These are phyloP conservation scores for Eulemur mongoz DNA, from an alignment of 2,797 vertebrate species.

Conservation along the genomic window DNA sequence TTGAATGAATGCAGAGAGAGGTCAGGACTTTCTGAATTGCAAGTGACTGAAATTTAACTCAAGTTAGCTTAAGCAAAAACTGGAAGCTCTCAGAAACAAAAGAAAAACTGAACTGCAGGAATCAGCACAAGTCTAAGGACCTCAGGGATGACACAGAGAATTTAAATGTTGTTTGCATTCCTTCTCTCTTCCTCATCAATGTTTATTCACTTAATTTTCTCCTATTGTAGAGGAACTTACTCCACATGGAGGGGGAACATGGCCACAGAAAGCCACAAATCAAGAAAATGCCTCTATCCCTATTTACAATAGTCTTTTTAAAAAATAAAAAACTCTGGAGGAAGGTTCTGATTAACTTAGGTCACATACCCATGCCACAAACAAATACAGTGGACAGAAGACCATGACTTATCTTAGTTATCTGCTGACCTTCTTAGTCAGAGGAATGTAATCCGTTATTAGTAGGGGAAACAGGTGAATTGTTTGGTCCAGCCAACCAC, in stretches of 20 bases:
- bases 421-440: not conserved
- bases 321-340: not conserved
- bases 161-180: not conserved
- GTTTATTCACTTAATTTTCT: slow-evolving; percentile 33
- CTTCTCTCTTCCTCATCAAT: not conserved
- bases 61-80: not conserved
- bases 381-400: not conserved
- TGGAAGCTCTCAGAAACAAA: not conserved
- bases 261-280: not conserved
- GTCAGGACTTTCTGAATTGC: not conserved
- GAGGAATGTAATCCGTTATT: not conserved
- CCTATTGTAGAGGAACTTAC: not conserved
- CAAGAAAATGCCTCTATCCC: not conserved
- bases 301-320: not conserved
- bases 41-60: slow-evolving; percentile 15
- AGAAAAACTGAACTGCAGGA: not conserved
- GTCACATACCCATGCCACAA: not conserved
- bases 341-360: not conserved
- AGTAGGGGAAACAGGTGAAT: not conserved
- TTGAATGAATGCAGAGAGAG: not conserved
- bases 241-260: not conserved
- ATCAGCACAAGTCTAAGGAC: not conserved
- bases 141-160: not conserved
- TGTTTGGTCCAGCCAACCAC: not conserved
- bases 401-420: not conserved